phyloP scores from a whole-genome alignment of 2,113 vertebrate species.

The western clawed frog (Xenopus tropicalis) region UCB_Xtro_10.0 CM004445.2:135078001-135078500 shows the following conservation, averaged over 20 bases:
- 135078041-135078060: conserved; percentile 79
- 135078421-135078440: no score
- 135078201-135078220: conserved; percentile 71
- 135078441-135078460: no score
- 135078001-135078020: conserved; percentile 71
- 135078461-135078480: no score
- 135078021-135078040: conserved; percentile 69
- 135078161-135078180: conserved; percentile 78
- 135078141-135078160: conserved; percentile 79
- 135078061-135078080: conserved; percentile 77
- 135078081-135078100: conserved; percentile 69
- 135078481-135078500: no score
- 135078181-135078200: conserved; percentile 68
- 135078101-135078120: conserved; percentile 71
- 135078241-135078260: conserved; percentile 66
- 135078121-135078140: conserved; percentile 80
- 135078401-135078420: no score
- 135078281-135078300: conserved; percentile 1
- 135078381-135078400: no score
- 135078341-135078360: no score
- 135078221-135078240: conserved; percentile 75
- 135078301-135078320: conserved; percentile 12
- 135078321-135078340: conserved; percentile 10
- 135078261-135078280: conserved; percentile 4
- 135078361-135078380: no score